Base-by-base conservation (phyloP, 1,140 invertebrate genomes). In the Drosophila truncata region DNA sequence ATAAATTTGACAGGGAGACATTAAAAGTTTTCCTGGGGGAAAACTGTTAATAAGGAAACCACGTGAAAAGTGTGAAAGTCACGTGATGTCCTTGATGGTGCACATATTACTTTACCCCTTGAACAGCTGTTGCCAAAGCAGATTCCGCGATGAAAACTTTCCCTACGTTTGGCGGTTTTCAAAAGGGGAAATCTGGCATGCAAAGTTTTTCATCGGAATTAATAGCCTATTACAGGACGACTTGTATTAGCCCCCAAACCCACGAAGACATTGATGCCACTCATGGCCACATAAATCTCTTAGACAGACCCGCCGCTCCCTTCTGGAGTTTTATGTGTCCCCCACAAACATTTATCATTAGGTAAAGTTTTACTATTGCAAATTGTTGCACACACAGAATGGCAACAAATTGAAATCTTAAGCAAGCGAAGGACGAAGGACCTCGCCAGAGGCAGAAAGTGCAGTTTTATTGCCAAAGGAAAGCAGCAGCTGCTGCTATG, bases 361-460 rank as follows among this genome's bases (percentile, higher is more conserved):
- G 67, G 82, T 64, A 73, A 78, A 85, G 57, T 87, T 79, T 83
- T 63, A 80, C 69, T 84, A 78, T 84, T 80, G 85, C 85, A 78
- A 78, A 80, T 88, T 88, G 77, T 88, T 83, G 83, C 82, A 73
- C 78, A 84, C 82, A 84, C 82, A 75, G 44, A 46, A 59, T 66
- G 78, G 73, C 74, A 86, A 70, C 83, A 88, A 88, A 88, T 88
- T 88, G 84, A 88, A 88, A 90, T 88, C 84, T 88, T 88, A 84
- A 84, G 84, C 81, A 84, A 88, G 82, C 80, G 83, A 37, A 37
- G 52, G 52, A 78, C 87, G 80, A 37, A 55, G 52, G 52, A 78
- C 87, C 67, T 78, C 35, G 57, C 59, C 49, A 52, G 54, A 77
- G 84, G 67, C 72, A 74, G 73, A 84, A 84, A 90, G 80, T 88